Evolutionary conservation across 2,888 invertebrate species (phyloP), one percentile per base, ranked within the genome.

Genomic region (Torymus auratus): DNA sequence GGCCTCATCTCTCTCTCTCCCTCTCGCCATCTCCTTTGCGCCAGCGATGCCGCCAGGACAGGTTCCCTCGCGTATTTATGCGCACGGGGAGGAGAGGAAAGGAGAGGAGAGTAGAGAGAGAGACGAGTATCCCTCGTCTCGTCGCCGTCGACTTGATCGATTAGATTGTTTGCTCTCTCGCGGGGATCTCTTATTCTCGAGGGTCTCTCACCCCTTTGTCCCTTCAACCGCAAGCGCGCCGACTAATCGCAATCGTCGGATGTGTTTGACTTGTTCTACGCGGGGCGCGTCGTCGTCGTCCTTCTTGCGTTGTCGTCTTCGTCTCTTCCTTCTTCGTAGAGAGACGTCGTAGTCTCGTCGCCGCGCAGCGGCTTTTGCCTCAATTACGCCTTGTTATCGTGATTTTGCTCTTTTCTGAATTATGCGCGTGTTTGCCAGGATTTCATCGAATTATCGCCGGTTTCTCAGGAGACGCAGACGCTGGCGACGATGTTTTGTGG

Each of bases 161-260:
- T 81, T 81, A 53, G 71, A 72, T 61, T 81, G 77, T 81, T 81
- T 81, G 72, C 72, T 62, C 69, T 70, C 20, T 14, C n/a, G 53
- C 55, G 17, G 10, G 56, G 20, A 15, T 72, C 60, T 78, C 71
- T 60, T 68, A 50, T 62, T 68, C 53, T 69, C 65, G 15, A 61
- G 68, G 20, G 64, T 15, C 53, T 56, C 14, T 15, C 17, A 53
- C 28, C 52, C 52, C n/a, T 3, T 60, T 52, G 28, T 28, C 23
- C 17, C 55, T 73, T 62, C 20, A 73, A 69, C 64, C 20, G 20
- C 11, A n/a, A 14, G 28, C 65, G 10, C 50, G 74, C 65, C 23
- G 41, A 65, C 60, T 80, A 75, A 75, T 58, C 68, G 68, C 53
- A 60, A 68, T 74, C n/a, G 56, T 65, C 56, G 56, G 41, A 23